Evolutionary conservation across 2,888 invertebrate genomes (phyloP), one percentile per base, ranked within the genome.

Genomic region (Allygus modestus): DNA sequence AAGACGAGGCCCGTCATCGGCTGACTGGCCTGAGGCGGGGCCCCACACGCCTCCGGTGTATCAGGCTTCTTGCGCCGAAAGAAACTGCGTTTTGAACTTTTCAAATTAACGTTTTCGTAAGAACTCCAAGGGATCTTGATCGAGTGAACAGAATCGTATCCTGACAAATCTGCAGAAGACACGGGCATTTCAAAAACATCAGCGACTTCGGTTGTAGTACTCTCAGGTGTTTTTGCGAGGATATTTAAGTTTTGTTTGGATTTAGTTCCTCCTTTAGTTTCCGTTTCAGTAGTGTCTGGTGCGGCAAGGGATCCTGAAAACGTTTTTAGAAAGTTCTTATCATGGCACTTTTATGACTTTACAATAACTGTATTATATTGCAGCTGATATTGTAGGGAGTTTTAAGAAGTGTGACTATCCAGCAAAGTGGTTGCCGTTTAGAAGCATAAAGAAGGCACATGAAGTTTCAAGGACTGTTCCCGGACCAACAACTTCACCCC

Each of bases 81-180:
- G 23, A 17, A 20, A n/a, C 1, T 17, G 11, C 15, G 73, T 37
- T 41, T 73, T 20, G 73, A 17, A 23, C 26, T 37, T 41, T 65
- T 65, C 20, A 31, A 12, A 20, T 7, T 23, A 28, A 17, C 31
- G 15, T 37, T 77, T 28, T 77, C 28, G 26, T 26, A 46, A 12
- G 77, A 41, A 28, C 28, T 17, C 28, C n/a, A 46, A 26, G 77
- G 77, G 15, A 77, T 43, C 12, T 77, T 77, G 17, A 77, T 77
- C 1, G 77, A 77, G 41, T 77, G 77, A 51, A 77, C 46, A 23
- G 77, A 77, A 77, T 77, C 77, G 28, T 77, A 77, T 2, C 4
- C 51, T 26, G 77, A 51, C 4, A 46, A 46, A 46, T 46, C 31
- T 43, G 26, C 1, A 4, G 77, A 15, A 20, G 77, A 1, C 2